These are phyloP conservation scores for Thermophis baileyi DNA, from an alignment of 2,113 vertebrate genomes.

Conservation along the genomic window DNA sequence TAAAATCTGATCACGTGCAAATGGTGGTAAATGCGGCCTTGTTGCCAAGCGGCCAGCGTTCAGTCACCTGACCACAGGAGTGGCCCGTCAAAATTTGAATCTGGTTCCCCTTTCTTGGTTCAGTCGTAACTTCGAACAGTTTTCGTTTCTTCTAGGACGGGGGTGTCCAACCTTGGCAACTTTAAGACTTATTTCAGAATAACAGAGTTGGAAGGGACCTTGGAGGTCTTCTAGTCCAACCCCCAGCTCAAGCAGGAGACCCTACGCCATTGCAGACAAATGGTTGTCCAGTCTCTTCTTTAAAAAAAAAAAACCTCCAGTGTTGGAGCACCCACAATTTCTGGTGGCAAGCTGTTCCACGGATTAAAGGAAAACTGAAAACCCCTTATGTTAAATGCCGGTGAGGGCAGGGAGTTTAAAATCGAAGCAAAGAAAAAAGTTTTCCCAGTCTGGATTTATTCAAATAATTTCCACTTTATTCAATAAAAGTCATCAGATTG, in stretches of 20 bases:
- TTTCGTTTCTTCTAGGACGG: background rate
- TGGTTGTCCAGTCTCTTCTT: background rate
- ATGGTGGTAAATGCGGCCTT: background rate
- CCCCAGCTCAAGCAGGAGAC: too few species aligned
- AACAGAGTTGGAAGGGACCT: background rate
- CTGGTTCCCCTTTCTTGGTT: background rate
- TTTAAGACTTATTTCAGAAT: background rate
- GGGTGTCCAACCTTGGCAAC: background rate
- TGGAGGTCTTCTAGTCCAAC: background rate
- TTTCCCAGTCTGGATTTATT: background rate
- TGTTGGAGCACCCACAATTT: background rate
- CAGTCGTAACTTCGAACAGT: background rate
- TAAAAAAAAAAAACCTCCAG: background rate
- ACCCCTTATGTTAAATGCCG: background rate
- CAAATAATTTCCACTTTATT: slow-evolving; percentile 18
- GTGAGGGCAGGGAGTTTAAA: background rate
- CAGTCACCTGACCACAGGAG: background rate
- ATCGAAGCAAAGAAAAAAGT: background rate
- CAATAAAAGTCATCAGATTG: slow-evolving; percentile 11
- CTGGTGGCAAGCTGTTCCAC: background rate
- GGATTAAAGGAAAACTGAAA: background rate
- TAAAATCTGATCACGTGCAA: background rate
- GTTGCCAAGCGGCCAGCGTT: background rate
- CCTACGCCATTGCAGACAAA: background rate
- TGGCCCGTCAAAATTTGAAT: background rate